Evolutionary conservation across 2,888 invertebrate species (phyloP), one percentile per base, ranked within the genome.

Genomic region (Trichopoda pennipes): DNA sequence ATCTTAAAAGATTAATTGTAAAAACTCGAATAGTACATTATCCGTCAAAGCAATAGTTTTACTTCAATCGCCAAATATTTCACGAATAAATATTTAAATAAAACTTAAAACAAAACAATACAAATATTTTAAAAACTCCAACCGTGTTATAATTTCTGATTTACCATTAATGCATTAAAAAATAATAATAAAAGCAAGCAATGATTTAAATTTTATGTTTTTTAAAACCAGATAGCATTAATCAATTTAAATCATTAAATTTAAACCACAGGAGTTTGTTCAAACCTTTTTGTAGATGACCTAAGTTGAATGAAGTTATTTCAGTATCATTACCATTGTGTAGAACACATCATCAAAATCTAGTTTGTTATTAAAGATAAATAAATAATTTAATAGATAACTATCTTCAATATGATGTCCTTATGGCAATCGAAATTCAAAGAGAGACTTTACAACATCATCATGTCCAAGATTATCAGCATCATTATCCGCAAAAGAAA

Each of bases 141-240:
- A 86, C 87, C 84, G 87, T 84, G 87, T 86, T 85, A 87, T 88
- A 88, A 88, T 88, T 88, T 88, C 88, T 89, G 88, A 86, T 83
- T 73, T 42, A 82, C 83, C 81, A 85, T 81, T 83, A 82, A 85
- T 86, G n/a, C n/a, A 84, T 35, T 23, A 38, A 14, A 47, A 64
- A 60, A n/a, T n/a, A n/a, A n/a, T n/a, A n/a, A n/a, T n/a, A n/a
- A n/a, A n/a, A n/a, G n/a, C n/a, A n/a, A n/a, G n/a, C 32, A 44
- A 35, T n/a, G n/a, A n/a, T 38, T 38, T 12, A 38, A 12, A 38
- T 38, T n/a, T n/a, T n/a, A 38, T 38, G 3, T 38, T 38, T 38
- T n/a, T n/a, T 4, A 61, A 10, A 38, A 74, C 21, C 38, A 21
- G n/a, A 16, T 49, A 64, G 58, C 32, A 68, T 42, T 10, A 68